Conservation (phyloP, 2,888 invertebrate species). For the Busseola fusca region DNA sequence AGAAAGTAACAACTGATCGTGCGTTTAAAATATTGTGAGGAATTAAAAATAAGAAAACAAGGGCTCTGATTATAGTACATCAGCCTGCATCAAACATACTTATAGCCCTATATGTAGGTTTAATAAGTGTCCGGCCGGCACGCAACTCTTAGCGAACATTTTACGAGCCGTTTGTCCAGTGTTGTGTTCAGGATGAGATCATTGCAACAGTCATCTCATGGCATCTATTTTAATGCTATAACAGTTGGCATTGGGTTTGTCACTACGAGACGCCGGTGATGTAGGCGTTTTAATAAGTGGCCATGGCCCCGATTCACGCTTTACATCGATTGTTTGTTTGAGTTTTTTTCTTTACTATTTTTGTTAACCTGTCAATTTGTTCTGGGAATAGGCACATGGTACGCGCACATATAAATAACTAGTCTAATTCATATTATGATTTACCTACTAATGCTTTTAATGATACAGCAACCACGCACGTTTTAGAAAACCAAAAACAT, state of each 20-base stretch:
- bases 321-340: slow-evolving; percentile 51
- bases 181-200: slow-evolving; percentile 62
- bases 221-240: slow-evolving; percentile 66
- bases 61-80: slow-evolving; percentile 26
- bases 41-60: slow-evolving; percentile 11
- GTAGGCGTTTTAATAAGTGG: slow-evolving; percentile 78
- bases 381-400: neutral
- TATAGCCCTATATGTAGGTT: neutral
- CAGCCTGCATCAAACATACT: slow-evolving; percentile 33
- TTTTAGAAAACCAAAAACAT: too few relatives aligned
- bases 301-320: slow-evolving; percentile 77
- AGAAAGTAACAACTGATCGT: slow-evolving; percentile 19
- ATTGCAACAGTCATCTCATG: slow-evolving; percentile 59
- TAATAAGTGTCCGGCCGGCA: slow-evolving; percentile 28
- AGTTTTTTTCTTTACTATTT: slow-evolving; percentile 28
- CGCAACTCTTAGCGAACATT: slow-evolving; percentile 34
- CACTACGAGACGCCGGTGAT: slow-evolving; percentile 64
- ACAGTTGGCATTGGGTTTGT: slow-evolving; percentile 66
- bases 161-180: slow-evolving; percentile 60
- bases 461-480: too few relatives aligned
- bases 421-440: too few relatives aligned
- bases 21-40: neutral
- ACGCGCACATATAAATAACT: neutral
- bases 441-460: too few relatives aligned
- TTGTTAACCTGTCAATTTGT: slow-evolving; percentile 4